phyloP scores from a whole-genome alignment of 2,113 vertebrate species.

The Urocolius indicus region DNA sequence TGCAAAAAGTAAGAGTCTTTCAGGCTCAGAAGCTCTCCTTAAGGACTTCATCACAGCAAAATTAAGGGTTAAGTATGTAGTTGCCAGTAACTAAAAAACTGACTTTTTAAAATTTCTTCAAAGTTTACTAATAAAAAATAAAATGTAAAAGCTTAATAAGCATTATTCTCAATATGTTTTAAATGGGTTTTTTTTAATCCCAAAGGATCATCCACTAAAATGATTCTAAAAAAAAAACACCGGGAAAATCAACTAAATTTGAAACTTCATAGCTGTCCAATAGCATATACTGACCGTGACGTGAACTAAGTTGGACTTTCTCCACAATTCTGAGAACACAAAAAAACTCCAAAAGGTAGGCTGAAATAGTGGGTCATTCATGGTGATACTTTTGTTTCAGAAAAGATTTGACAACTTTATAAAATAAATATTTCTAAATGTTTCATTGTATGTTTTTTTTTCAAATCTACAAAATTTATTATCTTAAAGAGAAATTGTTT shows the following conservation, averaged over 20 bases:
- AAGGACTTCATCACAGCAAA: background rate
- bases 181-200: background rate
- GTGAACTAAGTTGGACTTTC: background rate
- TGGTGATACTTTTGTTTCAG: background rate
- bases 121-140: background rate
- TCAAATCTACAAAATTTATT: background rate
- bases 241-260: background rate
- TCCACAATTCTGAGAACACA: background rate
- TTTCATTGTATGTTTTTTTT: background rate
- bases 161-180: background rate
- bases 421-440: background rate
- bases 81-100: background rate
- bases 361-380: background rate
- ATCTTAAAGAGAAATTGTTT: background rate
- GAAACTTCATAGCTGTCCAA: background rate
- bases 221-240: background rate
- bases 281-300: background rate
- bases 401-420: background rate
- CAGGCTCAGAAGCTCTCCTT: background rate
- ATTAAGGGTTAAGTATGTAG: fast-evolving
- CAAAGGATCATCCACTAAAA: background rate
- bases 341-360: background rate
- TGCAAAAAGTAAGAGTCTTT: background rate
- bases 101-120: background rate
- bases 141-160: background rate